phyloP scores from a whole-genome alignment of 2,888 invertebrate species.

The Punctoribates punctum region DNA sequence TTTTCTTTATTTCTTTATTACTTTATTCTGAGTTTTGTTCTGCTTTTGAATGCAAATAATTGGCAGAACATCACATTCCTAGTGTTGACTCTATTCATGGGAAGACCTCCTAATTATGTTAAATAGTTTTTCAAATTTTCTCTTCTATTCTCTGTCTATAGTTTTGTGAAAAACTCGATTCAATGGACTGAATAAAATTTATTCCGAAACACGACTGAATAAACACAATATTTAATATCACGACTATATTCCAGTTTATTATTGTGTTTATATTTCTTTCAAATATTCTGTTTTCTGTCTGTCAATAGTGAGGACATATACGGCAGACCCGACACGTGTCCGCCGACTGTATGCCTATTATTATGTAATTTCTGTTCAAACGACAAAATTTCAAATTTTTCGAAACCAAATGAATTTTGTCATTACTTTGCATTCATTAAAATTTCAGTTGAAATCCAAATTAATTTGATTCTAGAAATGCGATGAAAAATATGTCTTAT shows the following conservation, averaged over 20 bases:
- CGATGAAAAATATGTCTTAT: too few relatives aligned
- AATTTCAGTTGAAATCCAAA: too few relatives aligned
- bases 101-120: constrained; percentile 28
- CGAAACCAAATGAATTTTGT: background rate
- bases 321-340: background rate
- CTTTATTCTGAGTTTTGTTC: background rate
- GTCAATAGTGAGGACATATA: background rate
- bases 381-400: background rate
- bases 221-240: constrained; percentile 19
- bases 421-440: background rate
- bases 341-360: background rate
- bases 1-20: background rate
- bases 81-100: background rate
- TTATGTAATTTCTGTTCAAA: background rate
- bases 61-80: background rate
- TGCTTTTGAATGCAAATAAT: constrained; percentile 26
- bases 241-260: background rate
- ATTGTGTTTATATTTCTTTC: constrained; percentile 4
- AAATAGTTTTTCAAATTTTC: constrained; percentile 5
- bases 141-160: background rate
- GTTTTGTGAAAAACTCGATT: constrained; percentile 4
- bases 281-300: background rate
- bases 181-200: constrained; percentile 17
- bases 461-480: too few relatives aligned
- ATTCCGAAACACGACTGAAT: constrained; percentile 26